These are phyloP conservation scores for Cepphus grylle DNA, from an alignment of 2,113 vertebrate species.

Conservation along the genomic window DNA sequence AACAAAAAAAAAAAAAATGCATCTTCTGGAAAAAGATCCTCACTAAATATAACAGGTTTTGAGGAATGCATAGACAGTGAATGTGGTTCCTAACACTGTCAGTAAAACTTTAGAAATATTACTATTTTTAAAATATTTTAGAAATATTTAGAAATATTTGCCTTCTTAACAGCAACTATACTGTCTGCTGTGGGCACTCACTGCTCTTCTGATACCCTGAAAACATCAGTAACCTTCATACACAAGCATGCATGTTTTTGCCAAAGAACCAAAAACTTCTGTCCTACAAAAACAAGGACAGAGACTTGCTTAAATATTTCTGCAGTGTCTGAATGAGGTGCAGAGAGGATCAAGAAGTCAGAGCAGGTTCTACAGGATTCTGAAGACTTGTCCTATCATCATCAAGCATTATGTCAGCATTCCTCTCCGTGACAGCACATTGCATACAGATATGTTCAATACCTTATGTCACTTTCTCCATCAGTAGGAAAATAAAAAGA, in stretches of 20 bases:
- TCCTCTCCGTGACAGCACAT: accelerated
- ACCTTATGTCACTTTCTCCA: background rate
- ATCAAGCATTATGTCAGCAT: background rate
- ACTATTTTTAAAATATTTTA: background rate
- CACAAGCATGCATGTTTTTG: background rate
- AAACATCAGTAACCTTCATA: background rate
- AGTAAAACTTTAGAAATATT: background rate
- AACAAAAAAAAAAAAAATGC: background rate
- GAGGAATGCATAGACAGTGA: background rate
- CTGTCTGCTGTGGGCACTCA: background rate
- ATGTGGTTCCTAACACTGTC: background rate
- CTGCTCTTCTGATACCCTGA: background rate
- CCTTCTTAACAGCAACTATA: background rate
- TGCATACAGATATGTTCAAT: background rate
- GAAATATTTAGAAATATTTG: background rate
- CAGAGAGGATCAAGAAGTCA: background rate
- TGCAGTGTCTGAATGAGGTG: background rate
- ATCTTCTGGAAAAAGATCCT: background rate
- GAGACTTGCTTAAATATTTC: background rate
- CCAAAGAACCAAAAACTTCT: background rate
- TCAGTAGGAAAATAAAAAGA: background rate
- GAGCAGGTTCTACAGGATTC: background rate
- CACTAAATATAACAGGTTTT: background rate
- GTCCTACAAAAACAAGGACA: background rate
- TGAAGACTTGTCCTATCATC: background rate